A percentile compares a stretch with the other conserved stretches of the same genome.
Evolutionary conservation across 2,113 vertebrate genomes (phyloP).

Genomic region (Myrmecobius fasciatus): DNA sequence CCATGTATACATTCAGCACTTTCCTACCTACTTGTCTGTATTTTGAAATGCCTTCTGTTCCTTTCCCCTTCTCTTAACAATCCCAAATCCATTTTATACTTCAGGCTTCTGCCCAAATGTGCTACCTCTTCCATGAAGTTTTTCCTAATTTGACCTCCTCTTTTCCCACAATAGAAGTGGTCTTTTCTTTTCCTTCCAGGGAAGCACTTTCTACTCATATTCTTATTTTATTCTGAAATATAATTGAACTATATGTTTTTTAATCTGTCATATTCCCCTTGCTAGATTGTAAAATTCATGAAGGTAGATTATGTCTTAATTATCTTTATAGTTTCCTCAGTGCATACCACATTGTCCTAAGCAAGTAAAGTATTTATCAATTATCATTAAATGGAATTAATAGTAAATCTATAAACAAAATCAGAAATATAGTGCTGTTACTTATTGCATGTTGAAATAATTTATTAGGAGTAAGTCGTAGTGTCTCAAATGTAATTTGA

Average conservation of each 20-base stretch:
- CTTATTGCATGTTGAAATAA: neutral
- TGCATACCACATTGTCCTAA: too few relatives aligned
- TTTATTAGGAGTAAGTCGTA: neutral
- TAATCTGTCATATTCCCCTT: too few relatives aligned
- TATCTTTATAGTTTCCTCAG: too few relatives aligned
- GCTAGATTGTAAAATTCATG: neutral
- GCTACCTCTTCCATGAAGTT: neutral
- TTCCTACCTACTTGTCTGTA: neutral
- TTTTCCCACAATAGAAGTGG: neutral
- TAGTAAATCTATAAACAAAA: neutral
- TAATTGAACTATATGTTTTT: too few relatives aligned
- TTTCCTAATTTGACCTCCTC: neutral
- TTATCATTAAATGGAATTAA: neutral
- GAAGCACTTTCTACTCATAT: neutral
- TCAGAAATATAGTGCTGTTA: neutral
- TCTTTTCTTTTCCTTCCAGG: neutral
- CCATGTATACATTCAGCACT: neutral
- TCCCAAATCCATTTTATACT: neutral
- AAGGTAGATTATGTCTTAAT: neutral
- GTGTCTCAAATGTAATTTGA: neutral
- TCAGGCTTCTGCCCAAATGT: neutral
- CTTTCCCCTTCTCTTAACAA: neutral
- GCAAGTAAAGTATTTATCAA: too few relatives aligned
- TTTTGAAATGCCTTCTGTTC: neutral
- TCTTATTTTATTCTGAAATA: neutral